Conservation (phyloP, 2,797 vertebrate genomes). For the Martes flavigula region DNA sequence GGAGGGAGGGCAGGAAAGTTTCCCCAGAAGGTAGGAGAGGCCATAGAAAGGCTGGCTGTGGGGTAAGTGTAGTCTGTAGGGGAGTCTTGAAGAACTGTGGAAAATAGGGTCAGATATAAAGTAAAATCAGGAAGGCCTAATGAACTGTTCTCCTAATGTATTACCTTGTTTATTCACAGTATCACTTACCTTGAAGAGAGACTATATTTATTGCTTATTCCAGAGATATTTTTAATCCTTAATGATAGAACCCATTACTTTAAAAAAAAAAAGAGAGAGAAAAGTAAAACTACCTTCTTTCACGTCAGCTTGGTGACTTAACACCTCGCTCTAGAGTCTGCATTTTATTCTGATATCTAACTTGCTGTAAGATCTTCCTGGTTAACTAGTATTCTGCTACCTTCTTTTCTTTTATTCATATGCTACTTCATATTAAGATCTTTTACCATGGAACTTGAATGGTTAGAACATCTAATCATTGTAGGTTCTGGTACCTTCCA, state of each 20-base stretch:
- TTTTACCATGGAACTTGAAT: not conserved
- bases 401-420: not conserved
- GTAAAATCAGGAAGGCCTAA: not conserved
- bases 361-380: not conserved
- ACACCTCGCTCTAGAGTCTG: not conserved
- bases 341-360: not conserved
- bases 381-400: not conserved
- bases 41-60: not conserved
- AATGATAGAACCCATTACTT: not conserved
- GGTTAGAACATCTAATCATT: not conserved
- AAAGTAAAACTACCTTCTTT: not conserved
- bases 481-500: not conserved
- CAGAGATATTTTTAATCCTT: constrained; percentile 1
- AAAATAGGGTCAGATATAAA: not conserved
- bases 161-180: not conserved
- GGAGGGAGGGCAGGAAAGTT: not conserved
- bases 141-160: not conserved
- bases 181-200: not conserved
- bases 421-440: not conserved
- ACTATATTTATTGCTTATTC: not conserved
- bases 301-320: not conserved
- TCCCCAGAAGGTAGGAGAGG: not conserved
- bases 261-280: not conserved
- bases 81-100: not conserved
- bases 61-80: too few relatives aligned